These are phyloP conservation scores for Ridgeia piscesae DNA, from an alignment of 1,140 invertebrate genomes.

Conservation along the genomic window DNA sequence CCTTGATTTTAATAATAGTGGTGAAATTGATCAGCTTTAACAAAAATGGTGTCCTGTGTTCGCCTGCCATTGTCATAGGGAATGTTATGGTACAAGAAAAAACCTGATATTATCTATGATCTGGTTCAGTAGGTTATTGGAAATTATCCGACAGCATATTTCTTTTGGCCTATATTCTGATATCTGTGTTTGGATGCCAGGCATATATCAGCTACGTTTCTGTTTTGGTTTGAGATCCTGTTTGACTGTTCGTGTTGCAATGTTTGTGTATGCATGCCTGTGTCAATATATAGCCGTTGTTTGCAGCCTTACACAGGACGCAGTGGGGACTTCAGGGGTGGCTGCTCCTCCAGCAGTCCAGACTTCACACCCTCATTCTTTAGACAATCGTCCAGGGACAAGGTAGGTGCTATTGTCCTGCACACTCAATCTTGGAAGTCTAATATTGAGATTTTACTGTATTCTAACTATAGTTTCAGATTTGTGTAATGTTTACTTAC, in stretches of 20 bases:
- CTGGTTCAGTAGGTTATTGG: not conserved
- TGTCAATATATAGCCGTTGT: not conserved
- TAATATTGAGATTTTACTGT: not conserved
- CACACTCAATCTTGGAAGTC: not conserved
- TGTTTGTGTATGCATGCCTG: not conserved
- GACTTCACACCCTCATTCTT: not conserved
- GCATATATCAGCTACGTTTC: not conserved
- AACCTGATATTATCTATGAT: not conserved
- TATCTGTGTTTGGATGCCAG: not conserved
- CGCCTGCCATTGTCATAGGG: not conserved
- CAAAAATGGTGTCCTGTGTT: too few species aligned
- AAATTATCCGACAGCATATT: not conserved
- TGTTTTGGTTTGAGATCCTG: not conserved
- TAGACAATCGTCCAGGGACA: not conserved
- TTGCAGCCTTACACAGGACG: constrained; percentile 3
- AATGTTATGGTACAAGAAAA: not conserved
- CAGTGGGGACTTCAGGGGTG: not conserved
- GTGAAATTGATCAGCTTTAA: too few species aligned
- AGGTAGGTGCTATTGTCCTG: not conserved
- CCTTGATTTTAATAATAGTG: too few species aligned
- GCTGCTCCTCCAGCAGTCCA: not conserved
- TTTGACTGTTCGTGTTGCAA: not conserved
- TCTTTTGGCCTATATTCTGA: not conserved
- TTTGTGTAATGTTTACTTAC: too few species aligned
- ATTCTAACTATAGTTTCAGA: too few species aligned